phyloP scores from a whole-genome alignment of 2,888 invertebrate species.

The Acrobeloides nanus region DNA sequence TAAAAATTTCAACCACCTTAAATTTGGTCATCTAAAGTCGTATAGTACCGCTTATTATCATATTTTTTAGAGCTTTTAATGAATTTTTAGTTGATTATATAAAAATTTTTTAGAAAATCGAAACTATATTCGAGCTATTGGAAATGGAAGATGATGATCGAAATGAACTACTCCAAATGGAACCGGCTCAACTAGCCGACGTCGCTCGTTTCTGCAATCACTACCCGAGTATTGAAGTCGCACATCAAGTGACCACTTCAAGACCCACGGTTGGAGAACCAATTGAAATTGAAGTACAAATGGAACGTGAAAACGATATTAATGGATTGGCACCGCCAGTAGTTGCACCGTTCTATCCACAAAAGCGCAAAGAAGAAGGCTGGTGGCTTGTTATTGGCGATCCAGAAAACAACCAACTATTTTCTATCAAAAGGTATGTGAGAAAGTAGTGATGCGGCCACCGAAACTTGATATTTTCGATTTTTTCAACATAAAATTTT shows the following conservation, averaged over 20 bases:
- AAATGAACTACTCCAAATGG: constrained; percentile 65
- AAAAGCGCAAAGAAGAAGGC: constrained; percentile 63
- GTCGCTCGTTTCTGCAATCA: constrained; percentile 97
- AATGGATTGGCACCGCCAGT: constrained; percentile 72
- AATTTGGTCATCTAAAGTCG: no score
- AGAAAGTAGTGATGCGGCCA: no score
- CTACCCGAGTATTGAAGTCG: constrained; percentile 94
- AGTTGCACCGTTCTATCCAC: constrained; percentile 94
- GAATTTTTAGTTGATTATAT: not conserved
- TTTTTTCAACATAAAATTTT: no score
- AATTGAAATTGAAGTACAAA: constrained; percentile 64
- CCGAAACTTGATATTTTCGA: no score
- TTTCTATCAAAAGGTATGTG: constrained; percentile 81
- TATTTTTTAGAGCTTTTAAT: not conserved
- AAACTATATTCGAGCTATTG: constrained; percentile 90
- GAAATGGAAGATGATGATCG: constrained; percentile 74
- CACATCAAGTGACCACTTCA: constrained; percentile 79
- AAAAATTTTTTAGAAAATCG: constrained; percentile 60
- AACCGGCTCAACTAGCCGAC: constrained; percentile 84
- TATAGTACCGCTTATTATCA: not conserved
- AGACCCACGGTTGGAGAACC: constrained; percentile 67
- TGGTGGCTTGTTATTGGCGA: constrained; percentile 92
- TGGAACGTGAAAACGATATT: constrained; percentile 75
- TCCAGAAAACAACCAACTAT: constrained; percentile 77
- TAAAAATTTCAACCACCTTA: not conserved